A percentile compares a stretch with the other conserved stretches of the same genome.
Conservation (phyloP, 2,888 invertebrate genomes). For the Caradrina kadenii region DNA sequence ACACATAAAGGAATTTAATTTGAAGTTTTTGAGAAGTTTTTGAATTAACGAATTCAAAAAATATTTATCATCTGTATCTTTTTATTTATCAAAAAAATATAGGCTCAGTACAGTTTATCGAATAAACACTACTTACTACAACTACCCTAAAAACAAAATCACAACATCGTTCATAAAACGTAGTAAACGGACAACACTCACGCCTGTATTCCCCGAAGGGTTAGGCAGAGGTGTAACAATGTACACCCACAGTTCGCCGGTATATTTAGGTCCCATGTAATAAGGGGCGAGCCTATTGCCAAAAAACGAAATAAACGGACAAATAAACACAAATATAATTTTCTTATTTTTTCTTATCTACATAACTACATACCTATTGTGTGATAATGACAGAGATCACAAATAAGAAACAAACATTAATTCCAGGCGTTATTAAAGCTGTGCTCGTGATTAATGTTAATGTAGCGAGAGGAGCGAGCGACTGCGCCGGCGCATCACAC, state of each 20-base stretch:
- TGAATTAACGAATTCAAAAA: not conserved
- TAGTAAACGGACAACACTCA: too few species aligned
- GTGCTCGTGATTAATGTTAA: slow-evolving; percentile 64
- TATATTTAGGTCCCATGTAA: too few species aligned
- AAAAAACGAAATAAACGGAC: too few species aligned
- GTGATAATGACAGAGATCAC: slow-evolving; percentile 16
- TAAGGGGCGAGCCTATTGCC: too few species aligned
- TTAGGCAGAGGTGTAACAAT: too few species aligned
- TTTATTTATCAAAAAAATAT: too few species aligned
- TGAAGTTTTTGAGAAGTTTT: not conserved
- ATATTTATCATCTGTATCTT: too few species aligned
- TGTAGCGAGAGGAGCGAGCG: slow-evolving; percentile 63
- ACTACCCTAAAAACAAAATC: too few species aligned
- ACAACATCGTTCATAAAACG: not conserved
- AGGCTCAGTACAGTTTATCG: too few species aligned
- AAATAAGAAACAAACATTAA: slow-evolving; percentile 60
- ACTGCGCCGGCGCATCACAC: slow-evolving; percentile 64
- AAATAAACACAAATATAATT: not conserved
- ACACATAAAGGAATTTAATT: slow-evolving; percentile 1
- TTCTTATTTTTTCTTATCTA: not conserved
- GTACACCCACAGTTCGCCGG: too few species aligned
- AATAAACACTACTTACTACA: too few species aligned
- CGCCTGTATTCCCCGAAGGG: too few species aligned
- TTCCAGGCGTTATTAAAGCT: slow-evolving; percentile 63
- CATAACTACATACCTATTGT: not conserved